These are phyloP conservation scores for Myocastor coypus DNA, from an alignment of 2,113 vertebrate genomes.

Conservation along the genomic window DNA sequence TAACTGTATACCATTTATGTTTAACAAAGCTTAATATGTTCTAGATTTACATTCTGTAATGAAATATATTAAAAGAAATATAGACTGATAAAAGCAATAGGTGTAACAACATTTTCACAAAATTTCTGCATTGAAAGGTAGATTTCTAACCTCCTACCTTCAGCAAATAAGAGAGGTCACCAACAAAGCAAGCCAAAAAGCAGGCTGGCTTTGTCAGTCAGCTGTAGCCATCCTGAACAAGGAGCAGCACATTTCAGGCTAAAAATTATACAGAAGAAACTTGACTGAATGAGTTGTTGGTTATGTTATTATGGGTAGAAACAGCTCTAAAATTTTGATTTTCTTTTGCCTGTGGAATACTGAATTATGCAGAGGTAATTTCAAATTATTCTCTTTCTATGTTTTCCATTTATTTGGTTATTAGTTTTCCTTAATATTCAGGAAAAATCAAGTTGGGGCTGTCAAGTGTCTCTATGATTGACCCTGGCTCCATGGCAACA, in stretches of 20 bases:
- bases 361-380: not conserved
- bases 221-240: slow-evolving; percentile 43
- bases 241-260: slow-evolving; percentile 30
- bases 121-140: not conserved
- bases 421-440: slow-evolving; percentile 35
- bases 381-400: slow-evolving; percentile 5
- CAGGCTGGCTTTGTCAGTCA: slow-evolving; percentile 48
- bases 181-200: slow-evolving; percentile 53
- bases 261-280: slow-evolving; percentile 59
- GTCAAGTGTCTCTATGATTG: slow-evolving; percentile 61
- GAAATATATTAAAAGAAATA: slow-evolving; percentile 15
- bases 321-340: slow-evolving; percentile 35
- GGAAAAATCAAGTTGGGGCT: slow-evolving; percentile 12
- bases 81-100: slow-evolving; percentile 16
- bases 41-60: not conserved
- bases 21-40: slow-evolving; percentile 5
- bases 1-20: not conserved
- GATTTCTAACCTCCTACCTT: not conserved
- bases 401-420: slow-evolving; percentile 19
- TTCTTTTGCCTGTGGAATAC: not conserved
- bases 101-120: not conserved
- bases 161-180: slow-evolving; percentile 33
- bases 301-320: not conserved
- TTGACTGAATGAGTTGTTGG: not conserved
- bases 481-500: slow-evolving; percentile 67